Conservation (phyloP, 2,888 invertebrate species). For the Ethmia dodecea region DNA sequence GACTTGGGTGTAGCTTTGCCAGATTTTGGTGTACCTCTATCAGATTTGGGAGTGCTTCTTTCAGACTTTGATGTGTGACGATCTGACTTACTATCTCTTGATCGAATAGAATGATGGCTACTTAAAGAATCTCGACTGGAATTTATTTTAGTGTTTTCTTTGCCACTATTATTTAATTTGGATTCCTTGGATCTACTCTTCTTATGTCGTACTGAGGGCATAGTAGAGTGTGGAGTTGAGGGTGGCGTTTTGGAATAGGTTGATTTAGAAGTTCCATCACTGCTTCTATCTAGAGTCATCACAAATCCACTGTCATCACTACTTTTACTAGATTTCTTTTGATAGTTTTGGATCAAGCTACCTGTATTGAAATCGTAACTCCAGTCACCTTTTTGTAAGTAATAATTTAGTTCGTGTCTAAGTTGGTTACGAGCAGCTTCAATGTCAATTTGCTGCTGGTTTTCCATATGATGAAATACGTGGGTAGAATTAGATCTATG, state of each 20-base stretch:
- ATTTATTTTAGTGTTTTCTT: slow-evolving; percentile 59
- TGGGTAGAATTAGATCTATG: slow-evolving; percentile 81
- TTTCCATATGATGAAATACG: slow-evolving; percentile 68
- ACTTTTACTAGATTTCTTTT: slow-evolving; percentile 71
- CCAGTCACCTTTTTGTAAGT: slow-evolving; percentile 72
- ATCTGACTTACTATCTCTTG: slow-evolving; percentile 70
- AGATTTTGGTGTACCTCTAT: slow-evolving; percentile 60
- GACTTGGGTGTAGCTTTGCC: slow-evolving; percentile 67
- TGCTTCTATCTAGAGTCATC: slow-evolving; percentile 71
- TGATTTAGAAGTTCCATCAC: slow-evolving; percentile 69
- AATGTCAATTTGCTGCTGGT: slow-evolving; percentile 57
- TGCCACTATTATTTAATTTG: slow-evolving; percentile 54
- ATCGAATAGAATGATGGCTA: slow-evolving; percentile 71
- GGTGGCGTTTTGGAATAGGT: slow-evolving; percentile 71
- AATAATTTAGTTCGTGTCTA: slow-evolving; percentile 67
- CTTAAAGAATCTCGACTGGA: slow-evolving; percentile 71
- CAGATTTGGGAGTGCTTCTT: slow-evolving; percentile 67
- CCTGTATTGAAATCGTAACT: slow-evolving; percentile 71
- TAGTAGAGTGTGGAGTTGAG: slow-evolving; percentile 64
- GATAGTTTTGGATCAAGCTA: slow-evolving; percentile 69
- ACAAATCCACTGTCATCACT: slow-evolving; percentile 73
- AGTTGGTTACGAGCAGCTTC: slow-evolving; percentile 68
- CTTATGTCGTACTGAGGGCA: slow-evolving; percentile 67
- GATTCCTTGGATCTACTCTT: slow-evolving; percentile 70
- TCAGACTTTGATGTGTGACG: slow-evolving; percentile 67